Conservation (phyloP, 1,140 invertebrate genomes). For the Pogonus chalceus region DNA sequence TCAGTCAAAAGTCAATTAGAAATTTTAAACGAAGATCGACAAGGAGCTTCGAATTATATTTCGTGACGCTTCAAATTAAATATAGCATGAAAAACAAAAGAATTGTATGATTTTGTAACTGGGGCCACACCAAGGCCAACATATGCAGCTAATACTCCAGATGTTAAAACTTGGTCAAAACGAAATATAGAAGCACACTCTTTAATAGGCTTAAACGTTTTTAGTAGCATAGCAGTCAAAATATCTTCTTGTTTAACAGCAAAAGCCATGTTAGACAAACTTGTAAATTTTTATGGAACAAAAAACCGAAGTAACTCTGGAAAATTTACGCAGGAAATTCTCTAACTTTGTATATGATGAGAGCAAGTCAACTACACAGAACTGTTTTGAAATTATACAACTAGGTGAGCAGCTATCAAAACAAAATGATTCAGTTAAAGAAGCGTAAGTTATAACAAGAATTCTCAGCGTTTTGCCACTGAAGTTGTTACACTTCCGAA, state of each 20-base stretch:
- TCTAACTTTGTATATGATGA: slow-evolving; percentile 19
- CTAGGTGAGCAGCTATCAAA: slow-evolving; percentile 13
- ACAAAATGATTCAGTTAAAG: slow-evolving; percentile 16
- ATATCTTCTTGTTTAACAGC: slow-evolving; percentile 17
- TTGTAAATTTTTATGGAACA: slow-evolving; percentile 17
- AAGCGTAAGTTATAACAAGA: slow-evolving; percentile 17
- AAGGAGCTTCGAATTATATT: too few species aligned
- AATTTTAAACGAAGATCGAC: too few species aligned
- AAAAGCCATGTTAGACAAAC: slow-evolving; percentile 16
- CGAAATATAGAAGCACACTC: slow-evolving; percentile 19
- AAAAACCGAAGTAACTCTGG: slow-evolving; percentile 18
- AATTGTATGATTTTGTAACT: too few species aligned
- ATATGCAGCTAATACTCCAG: too few species aligned
- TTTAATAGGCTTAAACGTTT: slow-evolving; percentile 23
- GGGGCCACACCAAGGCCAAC: too few species aligned
- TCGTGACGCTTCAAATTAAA: too few species aligned
- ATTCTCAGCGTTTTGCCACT: slow-evolving; percentile 18
- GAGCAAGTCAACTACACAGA: slow-evolving; percentile 17
- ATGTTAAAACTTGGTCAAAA: slow-evolving; percentile 14
- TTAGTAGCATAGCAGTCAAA: slow-evolving; percentile 17
- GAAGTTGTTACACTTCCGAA: slow-evolving; percentile 18
- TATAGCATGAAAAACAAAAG: too few species aligned
- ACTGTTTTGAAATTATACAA: slow-evolving; percentile 17
- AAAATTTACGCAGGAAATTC: slow-evolving; percentile 17
- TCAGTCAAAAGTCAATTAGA: too few species aligned